Base-by-base conservation (phyloP, 53 echinoderm and acorn worm genomes). In the Mesocentrotus franciscanus region DNA sequence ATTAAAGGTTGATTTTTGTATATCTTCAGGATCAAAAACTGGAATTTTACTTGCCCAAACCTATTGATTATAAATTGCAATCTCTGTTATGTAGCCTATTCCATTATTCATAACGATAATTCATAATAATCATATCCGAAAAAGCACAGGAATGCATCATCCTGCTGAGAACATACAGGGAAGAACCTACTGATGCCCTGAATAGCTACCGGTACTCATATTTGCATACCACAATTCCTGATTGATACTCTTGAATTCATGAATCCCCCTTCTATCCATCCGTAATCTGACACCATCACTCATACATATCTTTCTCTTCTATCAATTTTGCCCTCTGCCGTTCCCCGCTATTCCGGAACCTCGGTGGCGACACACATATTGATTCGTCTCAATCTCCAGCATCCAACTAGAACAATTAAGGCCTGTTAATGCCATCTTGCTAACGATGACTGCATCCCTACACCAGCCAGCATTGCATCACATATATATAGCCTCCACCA, bases 341-440 rank as follows among this genome's bases (percentile, higher is more conserved):
- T 93, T 66, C 34, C 93, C 79, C 59, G 29, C 81, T 60, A 60
- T 59, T 57, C 81, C 79, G 93, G 81, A 93, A 81, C 93, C 93
- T 79, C 60, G 10, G n/a, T 93, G 93, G 93, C 93, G 93, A 81
- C 93, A 81, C 59, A 59, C 32, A 81, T 93, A 93, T 93, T 93
- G 93, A 93, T 93, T 93, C 32, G 93, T 81, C 93, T 58, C 93
- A 81, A 36, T 81, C 93, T 79, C 59, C 78, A 81, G 60, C 61
- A 79, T 79, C 93, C 61, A 79, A 93, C 59, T 81, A 33, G 81
- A 81, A 93, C 93, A 93, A 93, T 93, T 93, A 93, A 78, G 93
- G 79, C 59, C 93, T 81, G 93, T 93, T 93, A 93, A 93, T 93
- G 93, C 93, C 93, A 58, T 81, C 56, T 93, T 93, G 78, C 60